A percentile compares a stretch with the other conserved stretches of the same genome.
Evolutionary conservation across 1,140 invertebrate genomes (phyloP).

Genomic region (Diploscapter pachys): DNA sequence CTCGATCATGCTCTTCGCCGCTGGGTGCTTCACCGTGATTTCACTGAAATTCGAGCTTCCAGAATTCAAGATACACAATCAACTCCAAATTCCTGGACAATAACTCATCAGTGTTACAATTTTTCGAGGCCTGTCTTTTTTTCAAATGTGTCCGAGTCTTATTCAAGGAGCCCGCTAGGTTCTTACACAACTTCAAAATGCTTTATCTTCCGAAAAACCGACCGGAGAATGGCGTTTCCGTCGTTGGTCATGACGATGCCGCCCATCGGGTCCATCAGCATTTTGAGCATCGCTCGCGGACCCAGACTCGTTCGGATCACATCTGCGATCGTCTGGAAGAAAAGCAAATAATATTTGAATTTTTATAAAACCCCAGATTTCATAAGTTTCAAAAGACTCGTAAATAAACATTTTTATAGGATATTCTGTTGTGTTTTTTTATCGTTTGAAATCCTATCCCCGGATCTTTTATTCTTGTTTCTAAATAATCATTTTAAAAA

Average conservation of each 20-base stretch:
- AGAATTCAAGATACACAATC: background rate
- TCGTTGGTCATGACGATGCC: conserved; percentile 99
- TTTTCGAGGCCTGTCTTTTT: too few relatives aligned
- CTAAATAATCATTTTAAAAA: background rate
- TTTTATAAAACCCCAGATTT: background rate
- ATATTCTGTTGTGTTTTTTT: too few relatives aligned
- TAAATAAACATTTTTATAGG: too few relatives aligned
- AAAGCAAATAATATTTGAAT: conserved; percentile 37
- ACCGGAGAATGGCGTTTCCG: conserved; percentile 91
- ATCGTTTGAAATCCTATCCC: too few relatives aligned
- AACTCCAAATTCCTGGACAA: too few relatives aligned
- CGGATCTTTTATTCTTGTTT: background rate
- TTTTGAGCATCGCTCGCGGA: conserved; percentile 95
- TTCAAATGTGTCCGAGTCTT: too few relatives aligned
- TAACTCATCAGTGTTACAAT: too few relatives aligned
- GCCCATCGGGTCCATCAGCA: conserved; percentile 81
- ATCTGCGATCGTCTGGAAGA: conserved; percentile 87
- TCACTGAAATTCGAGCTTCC: conserved; percentile 66
- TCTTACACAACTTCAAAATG: too few relatives aligned
- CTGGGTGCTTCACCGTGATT: conserved; percentile 86
- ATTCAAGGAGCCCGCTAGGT: too few relatives aligned
- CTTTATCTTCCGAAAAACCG: background rate
- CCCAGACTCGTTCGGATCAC: conserved; percentile 97
- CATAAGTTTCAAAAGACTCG: too few relatives aligned
- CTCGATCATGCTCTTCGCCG: conserved; percentile 98